Evolutionary conservation across 2,113 vertebrate species (phyloP).

Genomic region (Podarcis cretensis): DNA sequence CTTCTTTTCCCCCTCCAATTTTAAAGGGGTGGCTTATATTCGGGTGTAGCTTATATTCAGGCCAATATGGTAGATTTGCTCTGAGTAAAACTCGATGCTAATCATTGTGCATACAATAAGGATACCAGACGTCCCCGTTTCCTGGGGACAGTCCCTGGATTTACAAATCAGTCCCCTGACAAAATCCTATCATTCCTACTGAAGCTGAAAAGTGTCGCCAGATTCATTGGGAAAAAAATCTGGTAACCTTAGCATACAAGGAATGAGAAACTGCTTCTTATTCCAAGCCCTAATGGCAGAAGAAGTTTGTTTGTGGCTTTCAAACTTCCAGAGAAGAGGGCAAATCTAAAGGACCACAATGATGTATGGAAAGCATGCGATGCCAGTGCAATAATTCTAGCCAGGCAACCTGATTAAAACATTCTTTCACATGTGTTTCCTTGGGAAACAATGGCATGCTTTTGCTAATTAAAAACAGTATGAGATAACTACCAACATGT

Average conservation of each 20-base stretch:
- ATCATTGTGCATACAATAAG: neutral
- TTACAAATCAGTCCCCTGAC: no score
- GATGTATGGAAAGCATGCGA: neutral
- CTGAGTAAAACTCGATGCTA: neutral
- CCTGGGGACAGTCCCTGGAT: no score
- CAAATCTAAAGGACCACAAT: neutral
- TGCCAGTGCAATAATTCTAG: neutral
- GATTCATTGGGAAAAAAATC: no score
- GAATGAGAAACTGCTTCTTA: neutral
- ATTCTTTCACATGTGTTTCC: neutral
- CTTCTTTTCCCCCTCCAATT: no score
- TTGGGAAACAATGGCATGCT: neutral
- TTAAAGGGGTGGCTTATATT: no score
- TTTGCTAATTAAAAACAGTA: neutral
- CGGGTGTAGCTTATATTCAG: no score
- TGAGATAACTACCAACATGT: slow-evolving; percentile 43
- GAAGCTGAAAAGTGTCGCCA: no score
- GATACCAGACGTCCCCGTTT: no score
- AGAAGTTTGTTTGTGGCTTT: neutral
- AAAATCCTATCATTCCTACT: no score
- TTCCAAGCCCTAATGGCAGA: neutral
- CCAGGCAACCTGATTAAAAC: neutral
- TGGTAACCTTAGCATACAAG: neutral
- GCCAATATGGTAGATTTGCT: no score
- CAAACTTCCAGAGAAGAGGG: neutral